These are phyloP conservation scores for Liasis olivaceus DNA, from an alignment of 2,797 vertebrate species.

Conservation along the genomic window DNA sequence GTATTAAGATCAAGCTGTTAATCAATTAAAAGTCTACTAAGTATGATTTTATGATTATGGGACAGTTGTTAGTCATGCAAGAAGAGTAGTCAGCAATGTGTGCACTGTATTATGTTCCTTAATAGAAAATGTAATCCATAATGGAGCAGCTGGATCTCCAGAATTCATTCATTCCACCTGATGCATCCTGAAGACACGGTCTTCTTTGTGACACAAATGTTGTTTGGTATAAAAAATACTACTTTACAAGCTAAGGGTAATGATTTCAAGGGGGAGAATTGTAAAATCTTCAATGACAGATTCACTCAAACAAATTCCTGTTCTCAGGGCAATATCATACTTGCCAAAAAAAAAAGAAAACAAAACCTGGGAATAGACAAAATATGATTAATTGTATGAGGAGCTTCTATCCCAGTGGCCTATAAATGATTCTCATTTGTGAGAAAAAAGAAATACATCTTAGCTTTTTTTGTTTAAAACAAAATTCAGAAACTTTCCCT, in stretches of 20 bases:
- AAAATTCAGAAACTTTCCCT: slow-evolving; percentile 6
- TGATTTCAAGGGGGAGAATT: slow-evolving; percentile 39
- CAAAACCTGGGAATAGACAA: slow-evolving; percentile 18
- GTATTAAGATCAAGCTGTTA: slow-evolving; percentile 14
- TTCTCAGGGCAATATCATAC: not conserved
- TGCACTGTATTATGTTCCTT: slow-evolving; percentile 31
- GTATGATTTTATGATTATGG: not conserved
- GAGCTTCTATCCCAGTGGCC: not conserved
- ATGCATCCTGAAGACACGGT: slow-evolving; percentile 27
- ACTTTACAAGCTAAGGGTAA: slow-evolving; percentile 31
- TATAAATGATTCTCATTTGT: slow-evolving; percentile 8
- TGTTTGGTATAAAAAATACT: slow-evolving; percentile 42
- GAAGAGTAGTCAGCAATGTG: slow-evolving; percentile 31
- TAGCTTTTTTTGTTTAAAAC: not conserved
- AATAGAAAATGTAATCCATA: slow-evolving; percentile 36
- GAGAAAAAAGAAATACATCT: not conserved
- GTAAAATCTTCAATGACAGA: slow-evolving; percentile 28
- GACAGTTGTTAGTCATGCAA: slow-evolving; percentile 6
- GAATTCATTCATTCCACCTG: slow-evolving; percentile 53
- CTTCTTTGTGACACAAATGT: slow-evolving; percentile 52
- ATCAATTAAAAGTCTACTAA: slow-evolving; percentile 12
- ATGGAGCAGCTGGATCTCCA: slow-evolving; percentile 39
- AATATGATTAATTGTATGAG: slow-evolving; percentile 19
- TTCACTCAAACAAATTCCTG: slow-evolving; percentile 27
- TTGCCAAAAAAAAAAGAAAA: not conserved